Base-by-base conservation (phyloP, 2,113 vertebrate species). In the Gorsachius goisagi region DNA sequence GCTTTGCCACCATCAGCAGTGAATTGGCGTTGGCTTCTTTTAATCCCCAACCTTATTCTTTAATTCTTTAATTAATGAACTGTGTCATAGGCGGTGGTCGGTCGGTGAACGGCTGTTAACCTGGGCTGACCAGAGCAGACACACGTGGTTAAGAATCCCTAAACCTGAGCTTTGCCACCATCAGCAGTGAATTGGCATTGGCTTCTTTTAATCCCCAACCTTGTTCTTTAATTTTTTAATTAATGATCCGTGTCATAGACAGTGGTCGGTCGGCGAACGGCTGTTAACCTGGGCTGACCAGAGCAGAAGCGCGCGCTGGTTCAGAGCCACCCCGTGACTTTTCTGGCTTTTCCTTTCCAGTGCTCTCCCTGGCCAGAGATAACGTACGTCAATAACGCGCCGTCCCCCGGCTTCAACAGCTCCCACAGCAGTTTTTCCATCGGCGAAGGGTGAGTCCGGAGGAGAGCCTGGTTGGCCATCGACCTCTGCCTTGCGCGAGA, bases 281-380 rank as follows among this genome's bases (percentile, higher is more conserved):
- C 53, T 12, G 17, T 37, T 63, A 24, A 11, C 37, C 55, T 35
- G 22, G 4, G 17, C 60, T 12, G 20, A 24, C 16, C 39, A 2
- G 77, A 60, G 52, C n/a, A 8, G 58, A 2, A 1, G 9, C 0
- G 5, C 1, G 5, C 11, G 9, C 22, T 21, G 5, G 17, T 33
- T 27, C 23, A 11, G 9, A 55, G 52, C 68, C 4, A 19, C 23
- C 41, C 84, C 15, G 39, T 64, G n/a, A 30, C 50, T 39, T 30
- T 59, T 35, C 60, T 37, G 59, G 79, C 23, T 69, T 97, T 94
- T 95, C 69, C 75, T 93, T 96, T 88, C 56, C 67, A 99, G 99
- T 99, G 99, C 75, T 99, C 99, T 63, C 99, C 99, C 1, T 99
- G 99, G 99, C 99, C 99, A 2, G 99, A 99, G 97, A 97, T 99